Evolutionary conservation across 2,888 invertebrate species (phyloP), one percentile per base, ranked within the genome.

Genomic region (Epinotia brunnichana): DNA sequence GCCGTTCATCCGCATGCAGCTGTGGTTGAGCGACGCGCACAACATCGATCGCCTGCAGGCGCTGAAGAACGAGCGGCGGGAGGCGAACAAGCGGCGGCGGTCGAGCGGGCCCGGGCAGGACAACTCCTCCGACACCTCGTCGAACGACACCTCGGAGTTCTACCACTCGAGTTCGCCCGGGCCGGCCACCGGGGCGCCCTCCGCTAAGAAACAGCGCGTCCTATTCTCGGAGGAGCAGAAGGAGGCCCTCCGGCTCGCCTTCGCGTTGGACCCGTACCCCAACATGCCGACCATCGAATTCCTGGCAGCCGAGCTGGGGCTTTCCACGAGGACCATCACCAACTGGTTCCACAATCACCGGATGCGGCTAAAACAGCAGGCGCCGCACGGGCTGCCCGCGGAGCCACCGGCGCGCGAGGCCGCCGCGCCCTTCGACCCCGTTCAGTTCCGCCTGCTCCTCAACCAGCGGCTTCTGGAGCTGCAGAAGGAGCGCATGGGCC

Each of bases 321-420:
- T 99, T 54, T 97, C 98, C 7, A 97, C 98, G 66, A 95, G 99
- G 79, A 99, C 99, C 69, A 99, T 99, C 82, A 99, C 99, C 75
- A 99, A 99, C 91, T 99, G 99, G 99, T 99, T 99, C 94, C 99
- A 99, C 94, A 99, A 99, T 89, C 99, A 99, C 88, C 96, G 99
- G 81, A 99, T 99, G 98, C 95, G 99, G 76, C 95, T 98, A 85
- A 99, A 99, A 91, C 97, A 98, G 85, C 97, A 97, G 85, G 95
- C 96, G 68, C 97, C 97, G 1, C 97, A 97, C 82, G 96, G 96
- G 0, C 94, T 95, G 29, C 95, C 95, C 0, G 96, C 96, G 66
- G 95, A 96, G 72, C 96, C 96, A 11, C 96, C 96, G 2, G 95
- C 96, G 51, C 94, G 96, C 24, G 97, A 96, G 78, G 94, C 95